A percentile compares a stretch with the other conserved stretches of the same genome.
These are phyloP conservation scores for Drosophila flavopinicola DNA, from an alignment of 2,888 invertebrate species.

Conservation along the genomic window DNA sequence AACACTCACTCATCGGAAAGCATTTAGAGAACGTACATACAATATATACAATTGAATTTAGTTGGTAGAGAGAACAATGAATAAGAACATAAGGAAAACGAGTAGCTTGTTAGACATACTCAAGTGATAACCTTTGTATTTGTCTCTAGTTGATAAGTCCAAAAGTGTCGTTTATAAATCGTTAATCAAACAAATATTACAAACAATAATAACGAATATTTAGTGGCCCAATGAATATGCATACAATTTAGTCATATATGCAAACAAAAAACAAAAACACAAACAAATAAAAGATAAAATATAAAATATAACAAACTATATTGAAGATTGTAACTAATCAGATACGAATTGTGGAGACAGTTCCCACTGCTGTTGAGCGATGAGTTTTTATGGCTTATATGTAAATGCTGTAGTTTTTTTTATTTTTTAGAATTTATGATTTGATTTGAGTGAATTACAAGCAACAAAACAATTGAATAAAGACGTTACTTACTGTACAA, in stretches of 20 bases:
- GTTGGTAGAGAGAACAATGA: conserved; percentile 44
- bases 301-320: conserved; percentile 25
- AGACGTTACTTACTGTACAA: conserved; percentile 68
- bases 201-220: conserved; percentile 61
- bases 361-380: conserved; percentile 31
- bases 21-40: conserved; percentile 8
- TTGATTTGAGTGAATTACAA: conserved; percentile 44
- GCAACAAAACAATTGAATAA: conserved; percentile 49
- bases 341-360: conserved; percentile 4
- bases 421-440: conserved; percentile 50
- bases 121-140: conserved; percentile 79
- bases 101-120: conserved; percentile 78
- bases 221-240: conserved; percentile 57
- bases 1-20: conserved; percentile 24
- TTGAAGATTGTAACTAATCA: conserved; percentile 24
- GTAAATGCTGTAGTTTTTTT: conserved; percentile 49
- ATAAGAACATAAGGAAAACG: conserved; percentile 39
- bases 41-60: conserved; percentile 59
- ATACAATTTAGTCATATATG: conserved; percentile 47
- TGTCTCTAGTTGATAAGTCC: conserved; percentile 72
- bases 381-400: conserved; percentile 7
- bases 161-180: conserved; percentile 69
- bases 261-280: too few species aligned
- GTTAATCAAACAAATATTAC: conserved; percentile 64
- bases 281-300: too few species aligned